Percentiles rank a stretch among this genome's conserved stretches.
Evolutionary conservation across 2,888 invertebrate genomes (phyloP).

Genomic region (Amiota mariae): DNA sequence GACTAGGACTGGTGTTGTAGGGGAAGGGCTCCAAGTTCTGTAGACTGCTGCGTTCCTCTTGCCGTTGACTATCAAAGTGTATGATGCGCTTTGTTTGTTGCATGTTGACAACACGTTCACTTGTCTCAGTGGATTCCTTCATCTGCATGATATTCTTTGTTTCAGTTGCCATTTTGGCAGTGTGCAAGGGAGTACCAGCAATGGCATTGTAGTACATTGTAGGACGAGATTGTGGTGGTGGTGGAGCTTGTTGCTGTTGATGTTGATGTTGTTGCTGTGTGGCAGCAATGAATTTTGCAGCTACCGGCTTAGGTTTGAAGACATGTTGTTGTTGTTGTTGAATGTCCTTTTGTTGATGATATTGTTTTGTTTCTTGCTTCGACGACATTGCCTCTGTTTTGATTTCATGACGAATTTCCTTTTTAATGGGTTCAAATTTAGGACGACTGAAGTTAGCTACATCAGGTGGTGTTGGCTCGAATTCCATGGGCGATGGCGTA

Average conservation of each 20-base stretch:
- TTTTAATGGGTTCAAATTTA: conserved; percentile 78
- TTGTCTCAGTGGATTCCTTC: conserved; percentile 80
- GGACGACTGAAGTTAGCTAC: conserved; percentile 73
- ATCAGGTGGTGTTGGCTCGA: conserved; percentile 75
- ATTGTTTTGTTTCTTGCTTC: conserved; percentile 51
- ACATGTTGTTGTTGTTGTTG: conserved; percentile 65
- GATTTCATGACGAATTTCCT: conserved; percentile 69
- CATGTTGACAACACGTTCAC: conserved; percentile 79
- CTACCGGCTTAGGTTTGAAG: conserved; percentile 76
- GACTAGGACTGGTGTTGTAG: conserved; percentile 73
- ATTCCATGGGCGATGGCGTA: conserved; percentile 76
- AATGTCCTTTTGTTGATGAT: conserved; percentile 53
- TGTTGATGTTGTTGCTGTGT: conserved; percentile 68
- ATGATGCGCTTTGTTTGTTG: conserved; percentile 82
- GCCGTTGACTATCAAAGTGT: conserved; percentile 77
- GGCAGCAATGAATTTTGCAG: conserved; percentile 73
- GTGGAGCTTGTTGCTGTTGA: conserved; percentile 44
- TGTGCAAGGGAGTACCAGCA: conserved; percentile 77
- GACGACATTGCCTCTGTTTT: conserved; percentile 53
- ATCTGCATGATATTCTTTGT: conserved; percentile 82
- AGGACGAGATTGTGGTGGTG: conserved; percentile 74
- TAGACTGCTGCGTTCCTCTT: conserved; percentile 49
- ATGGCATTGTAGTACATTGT: conserved; percentile 77
- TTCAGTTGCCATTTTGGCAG: conserved; percentile 79
- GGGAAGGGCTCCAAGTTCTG: conserved; percentile 73